Conservation (phyloP, 2,888 invertebrate species). For the Trichogramma evanescens region DNA sequence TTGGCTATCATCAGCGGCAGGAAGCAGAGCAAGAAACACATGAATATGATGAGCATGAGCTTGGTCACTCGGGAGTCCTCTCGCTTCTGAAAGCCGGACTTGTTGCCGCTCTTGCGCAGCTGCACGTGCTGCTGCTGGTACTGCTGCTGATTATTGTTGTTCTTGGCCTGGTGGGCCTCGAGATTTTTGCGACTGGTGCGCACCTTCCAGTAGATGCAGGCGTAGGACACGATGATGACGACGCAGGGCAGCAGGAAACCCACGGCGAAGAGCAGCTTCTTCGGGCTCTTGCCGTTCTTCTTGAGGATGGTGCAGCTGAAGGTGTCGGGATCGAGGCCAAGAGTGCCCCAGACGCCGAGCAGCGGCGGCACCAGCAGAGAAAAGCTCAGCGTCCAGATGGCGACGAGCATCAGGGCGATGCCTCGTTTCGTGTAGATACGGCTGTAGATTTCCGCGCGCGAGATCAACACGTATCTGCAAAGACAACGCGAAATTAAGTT, state of each 20-base stretch:
- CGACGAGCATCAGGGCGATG: conserved; percentile 70
- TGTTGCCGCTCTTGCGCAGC: neutral
- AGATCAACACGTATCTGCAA: conserved; percentile 76
- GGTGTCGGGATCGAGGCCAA: conserved; percentile 71
- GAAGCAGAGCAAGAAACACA: conserved; percentile 79
- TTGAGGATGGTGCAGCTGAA: conserved; percentile 85
- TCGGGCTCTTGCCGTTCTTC: conserved; percentile 71
- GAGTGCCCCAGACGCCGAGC: conserved; percentile 74
- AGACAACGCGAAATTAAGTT: neutral
- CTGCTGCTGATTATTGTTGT: neutral
- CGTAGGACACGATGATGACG: conserved; percentile 77
- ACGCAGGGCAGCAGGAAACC: conserved; percentile 79
- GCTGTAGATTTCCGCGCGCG: conserved; percentile 72
- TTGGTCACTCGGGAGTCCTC: conserved; percentile 78
- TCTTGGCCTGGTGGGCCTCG: conserved; percentile 62
- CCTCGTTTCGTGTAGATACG: conserved; percentile 67
- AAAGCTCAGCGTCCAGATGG: conserved; percentile 66
- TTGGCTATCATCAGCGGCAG: conserved; percentile 83
- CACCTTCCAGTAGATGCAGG: conserved; percentile 78
- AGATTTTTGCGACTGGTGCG: conserved; percentile 66
- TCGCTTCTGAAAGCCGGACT: conserved; percentile 47
- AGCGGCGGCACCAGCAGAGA: conserved; percentile 66
- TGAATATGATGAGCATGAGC: conserved; percentile 81
- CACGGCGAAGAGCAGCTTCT: conserved; percentile 74
- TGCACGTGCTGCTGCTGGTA: too few relatives aligned